Evolutionary conservation across 1,140 invertebrate species (phyloP).

Genomic region (Drosophila rhopaloa): DNA sequence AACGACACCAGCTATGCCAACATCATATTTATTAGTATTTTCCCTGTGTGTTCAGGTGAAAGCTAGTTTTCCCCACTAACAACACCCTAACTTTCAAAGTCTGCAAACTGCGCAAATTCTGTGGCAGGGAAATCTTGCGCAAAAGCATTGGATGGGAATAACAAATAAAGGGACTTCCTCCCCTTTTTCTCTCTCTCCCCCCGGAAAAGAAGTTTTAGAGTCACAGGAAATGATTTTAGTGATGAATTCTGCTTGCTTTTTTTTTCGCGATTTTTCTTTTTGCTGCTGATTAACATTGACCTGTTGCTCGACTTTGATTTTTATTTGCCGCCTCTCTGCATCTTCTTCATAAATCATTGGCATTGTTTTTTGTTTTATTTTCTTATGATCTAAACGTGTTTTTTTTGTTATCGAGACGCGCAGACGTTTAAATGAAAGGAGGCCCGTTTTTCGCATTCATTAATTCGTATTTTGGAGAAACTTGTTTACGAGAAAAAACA

Average conservation of each 20-base stretch:
- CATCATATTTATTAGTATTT: slow-evolving; percentile 10
- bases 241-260: not conserved
- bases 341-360: slow-evolving; percentile 40
- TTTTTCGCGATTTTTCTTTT: slow-evolving; percentile 15
- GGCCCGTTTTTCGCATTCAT: slow-evolving; percentile 47
- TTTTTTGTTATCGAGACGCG: slow-evolving; percentile 22
- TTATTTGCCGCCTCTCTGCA: slow-evolving; percentile 13
- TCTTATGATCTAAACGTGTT: slow-evolving; percentile 38
- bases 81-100: not conserved
- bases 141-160: slow-evolving; percentile 48
- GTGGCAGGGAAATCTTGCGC: slow-evolving; percentile 53
- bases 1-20: slow-evolving; percentile 9
- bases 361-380: slow-evolving; percentile 1
- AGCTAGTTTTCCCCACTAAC: slow-evolving; percentile 18
- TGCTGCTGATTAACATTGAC: slow-evolving; percentile 33
- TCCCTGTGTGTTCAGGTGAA: slow-evolving; percentile 25
- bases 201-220: slow-evolving; percentile 3
- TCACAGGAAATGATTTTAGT: slow-evolving; percentile 19
- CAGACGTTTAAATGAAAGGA: slow-evolving; percentile 29
- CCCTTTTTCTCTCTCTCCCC: not conserved
- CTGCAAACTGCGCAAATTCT: slow-evolving; percentile 70
- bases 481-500: slow-evolving; percentile 45
- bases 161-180: slow-evolving; percentile 11
- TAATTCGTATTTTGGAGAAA: slow-evolving; percentile 38
- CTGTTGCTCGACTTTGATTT: slow-evolving; percentile 58